These are phyloP conservation scores for Ondatra zibethicus DNA, from an alignment of 2,113 vertebrate genomes.

Conservation along the genomic window DNA sequence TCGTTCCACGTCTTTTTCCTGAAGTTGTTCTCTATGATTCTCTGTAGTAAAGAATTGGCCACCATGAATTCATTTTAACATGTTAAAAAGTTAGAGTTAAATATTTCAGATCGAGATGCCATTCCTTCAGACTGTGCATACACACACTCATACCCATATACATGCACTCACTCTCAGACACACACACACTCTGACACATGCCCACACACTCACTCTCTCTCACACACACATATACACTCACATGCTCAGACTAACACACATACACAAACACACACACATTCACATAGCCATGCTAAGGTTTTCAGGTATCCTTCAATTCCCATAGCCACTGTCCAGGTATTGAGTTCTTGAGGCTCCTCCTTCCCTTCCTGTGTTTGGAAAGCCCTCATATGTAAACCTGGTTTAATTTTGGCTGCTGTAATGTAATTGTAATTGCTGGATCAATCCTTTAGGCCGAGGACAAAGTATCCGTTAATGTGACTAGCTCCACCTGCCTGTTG, in stretches of 20 bases:
- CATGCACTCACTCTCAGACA: neutral
- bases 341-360: neutral
- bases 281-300: neutral
- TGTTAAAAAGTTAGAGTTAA: neutral
- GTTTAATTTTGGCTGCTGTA: neutral
- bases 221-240: neutral
- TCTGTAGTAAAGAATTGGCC: neutral
- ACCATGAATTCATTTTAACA: neutral
- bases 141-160: neutral
- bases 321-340: neutral
- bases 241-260: neutral
- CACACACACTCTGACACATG: too few species aligned
- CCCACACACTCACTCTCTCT: too few species aligned
- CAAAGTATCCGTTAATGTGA: neutral
- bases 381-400: neutral
- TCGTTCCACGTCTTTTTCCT: neutral
- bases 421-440: neutral
- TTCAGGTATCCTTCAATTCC: neutral
- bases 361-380: neutral
- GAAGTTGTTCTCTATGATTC: neutral
- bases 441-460: slow-evolving; percentile 23
- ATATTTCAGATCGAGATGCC: neutral
- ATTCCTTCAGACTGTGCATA: neutral
- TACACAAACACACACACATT: too few species aligned
- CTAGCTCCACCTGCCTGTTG: neutral